Evolutionary conservation across 2,113 vertebrate species (phyloP).

Genomic region (Cnemophilus loriae): DNA sequence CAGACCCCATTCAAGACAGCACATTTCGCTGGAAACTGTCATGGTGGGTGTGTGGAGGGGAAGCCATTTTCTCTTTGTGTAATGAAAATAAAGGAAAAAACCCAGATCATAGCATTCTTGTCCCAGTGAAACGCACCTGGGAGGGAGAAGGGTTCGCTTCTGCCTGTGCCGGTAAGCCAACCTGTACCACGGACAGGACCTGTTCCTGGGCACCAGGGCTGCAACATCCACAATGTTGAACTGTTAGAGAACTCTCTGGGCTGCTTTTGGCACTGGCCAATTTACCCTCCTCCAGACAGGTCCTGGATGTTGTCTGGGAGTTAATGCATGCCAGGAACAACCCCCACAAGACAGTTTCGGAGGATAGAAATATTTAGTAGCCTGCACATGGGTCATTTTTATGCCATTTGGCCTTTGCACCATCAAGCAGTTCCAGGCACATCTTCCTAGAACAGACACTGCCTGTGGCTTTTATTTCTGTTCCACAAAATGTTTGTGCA

Average conservation of each 20-base stretch:
- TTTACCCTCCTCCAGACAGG: neutral
- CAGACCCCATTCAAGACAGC: neutral
- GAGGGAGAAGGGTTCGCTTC: neutral
- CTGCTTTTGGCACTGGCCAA: neutral
- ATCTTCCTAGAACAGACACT: neutral
- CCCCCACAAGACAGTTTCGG: neutral
- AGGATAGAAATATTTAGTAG: neutral
- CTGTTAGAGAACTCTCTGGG: neutral
- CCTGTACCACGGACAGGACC: rapidly evolving
- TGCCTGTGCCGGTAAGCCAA: neutral
- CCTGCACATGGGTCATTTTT: neutral
- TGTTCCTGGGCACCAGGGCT: neutral
- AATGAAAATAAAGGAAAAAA: neutral
- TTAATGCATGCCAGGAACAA: neutral
- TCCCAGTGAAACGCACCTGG: neutral
- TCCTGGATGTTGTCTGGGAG: neutral
- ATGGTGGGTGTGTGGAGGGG: neutral
- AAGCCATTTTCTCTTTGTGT: neutral
- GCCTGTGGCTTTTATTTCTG: neutral
- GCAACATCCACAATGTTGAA: neutral
- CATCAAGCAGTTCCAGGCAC: neutral
- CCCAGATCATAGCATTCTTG: neutral
- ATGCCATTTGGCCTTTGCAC: neutral
- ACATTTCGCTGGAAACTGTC: neutral
- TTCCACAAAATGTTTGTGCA: neutral